Conservation (phyloP, 1,140 invertebrate genomes). For the Macrobrachium rosenbergii region DNA sequence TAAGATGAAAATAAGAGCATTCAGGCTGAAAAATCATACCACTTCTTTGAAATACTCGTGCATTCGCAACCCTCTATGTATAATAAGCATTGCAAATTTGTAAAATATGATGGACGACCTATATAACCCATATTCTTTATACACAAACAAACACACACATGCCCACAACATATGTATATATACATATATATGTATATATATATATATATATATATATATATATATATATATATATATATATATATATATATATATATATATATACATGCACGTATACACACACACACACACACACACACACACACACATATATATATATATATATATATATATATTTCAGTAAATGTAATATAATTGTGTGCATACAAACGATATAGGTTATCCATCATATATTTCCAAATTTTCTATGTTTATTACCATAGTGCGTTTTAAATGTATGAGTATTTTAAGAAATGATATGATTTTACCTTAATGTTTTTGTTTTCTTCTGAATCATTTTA, state of each 20-base stretch:
- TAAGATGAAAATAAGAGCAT: too few relatives aligned
- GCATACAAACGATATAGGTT: too few relatives aligned
- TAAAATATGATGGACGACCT: too few relatives aligned
- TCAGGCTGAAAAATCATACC: too few relatives aligned
- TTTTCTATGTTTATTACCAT: too few relatives aligned
- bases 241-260: not conserved
- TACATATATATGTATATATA: not conserved
- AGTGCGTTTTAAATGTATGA: too few relatives aligned
- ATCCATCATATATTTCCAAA: too few relatives aligned
- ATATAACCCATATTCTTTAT: slow-evolving; percentile 3
- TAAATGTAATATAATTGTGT: not conserved
- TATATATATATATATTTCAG: slow-evolving; percentile 1
- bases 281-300: not conserved
- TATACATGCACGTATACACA: not conserved
- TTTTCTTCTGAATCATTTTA: not conserved
- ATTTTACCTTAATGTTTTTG: not conserved
- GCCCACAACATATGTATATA: not conserved
- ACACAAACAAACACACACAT: not conserved
- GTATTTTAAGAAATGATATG: not conserved
- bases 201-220: slow-evolving; percentile 9
- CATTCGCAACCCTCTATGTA: too few relatives aligned
- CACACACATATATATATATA: not conserved
- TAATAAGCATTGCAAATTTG: too few relatives aligned
- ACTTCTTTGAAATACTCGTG: too few relatives aligned
- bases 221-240: slow-evolving; percentile 4